Base-by-base conservation (phyloP, 2,888 invertebrate genomes). In the Coremacera marginata region DNA sequence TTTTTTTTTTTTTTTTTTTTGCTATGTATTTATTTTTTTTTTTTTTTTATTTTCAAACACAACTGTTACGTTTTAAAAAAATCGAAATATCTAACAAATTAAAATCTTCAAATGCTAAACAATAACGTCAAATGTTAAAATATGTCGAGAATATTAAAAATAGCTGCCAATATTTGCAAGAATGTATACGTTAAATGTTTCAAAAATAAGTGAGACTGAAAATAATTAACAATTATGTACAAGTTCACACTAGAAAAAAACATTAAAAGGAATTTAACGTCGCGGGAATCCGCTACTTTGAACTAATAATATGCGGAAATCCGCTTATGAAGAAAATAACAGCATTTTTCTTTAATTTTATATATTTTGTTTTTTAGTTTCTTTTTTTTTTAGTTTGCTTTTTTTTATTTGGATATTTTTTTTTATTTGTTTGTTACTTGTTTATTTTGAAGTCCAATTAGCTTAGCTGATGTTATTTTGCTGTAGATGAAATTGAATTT, bases 361-460 rank as follows among this genome's bases (percentile, higher is more conserved):
- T n/a, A n/a, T 37, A 37, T 49, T 19, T 77, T 63, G 34, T 55
- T 25, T 22, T 70, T 72, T 62, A 31, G 22, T 44, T 11, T 63
- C 51, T 49, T 67, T 73, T 55, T 27, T 31, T 31, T 44, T 11
- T 63, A 52, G 44, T 67, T 74, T 57, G 19, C 70, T 51, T 31
- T 37, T 37, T 37, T 44, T 44, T 76, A 72, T 37, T 51, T 49
- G 19, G 37, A 34, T 75, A 55, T 31, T 49, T 19, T 31, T 70
- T 73, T 55, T 19, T 16, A 25, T 11, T 63, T 60, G 44, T 67
- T 74, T 57, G 22, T 72, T 52, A 52, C 44, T 44, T 57, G n/a
- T 76, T 44, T 7, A 1, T 44, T 44, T 44, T 44, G 11, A 44
- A 44, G 11, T 11, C 14, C 44, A 44, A 44, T 44, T 44, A 44